phyloP scores from a whole-genome alignment of 2,797 vertebrate species.

The Megalops cyprinoides region DNA sequence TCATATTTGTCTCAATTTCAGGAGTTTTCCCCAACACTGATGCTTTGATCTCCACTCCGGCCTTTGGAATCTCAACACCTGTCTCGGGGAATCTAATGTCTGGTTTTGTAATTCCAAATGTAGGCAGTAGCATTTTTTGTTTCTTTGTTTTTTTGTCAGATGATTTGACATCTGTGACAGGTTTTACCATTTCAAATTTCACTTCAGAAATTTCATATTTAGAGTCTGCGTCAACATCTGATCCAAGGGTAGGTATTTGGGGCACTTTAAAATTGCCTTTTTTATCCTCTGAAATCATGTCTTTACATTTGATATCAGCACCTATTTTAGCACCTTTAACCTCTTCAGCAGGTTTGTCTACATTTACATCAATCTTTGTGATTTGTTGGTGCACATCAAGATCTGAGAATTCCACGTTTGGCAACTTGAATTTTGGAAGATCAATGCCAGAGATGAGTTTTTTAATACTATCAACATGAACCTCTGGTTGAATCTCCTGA shows the following conservation, averaged over 20 bases:
- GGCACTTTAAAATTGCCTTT: constrained; percentile 56
- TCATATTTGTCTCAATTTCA: background rate
- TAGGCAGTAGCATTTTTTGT: constrained; percentile 51
- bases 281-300: constrained; percentile 34
- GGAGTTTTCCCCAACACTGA: background rate
- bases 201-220: background rate
- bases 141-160: constrained; percentile 52
- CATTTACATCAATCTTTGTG: constrained; percentile 34
- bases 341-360: constrained; percentile 27
- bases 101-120: constrained; percentile 62
- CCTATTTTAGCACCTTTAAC: constrained; percentile 7
- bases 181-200: constrained; percentile 7
- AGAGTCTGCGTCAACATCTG: background rate
- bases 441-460: constrained; percentile 31
- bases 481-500: background rate
- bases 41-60: constrained; percentile 31
- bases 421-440: constrained; percentile 37
- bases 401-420: constrained; percentile 27
- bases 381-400: constrained; percentile 17
- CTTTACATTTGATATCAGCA: background rate
- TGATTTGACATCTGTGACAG: constrained; percentile 17
- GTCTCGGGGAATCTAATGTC: constrained; percentile 44
- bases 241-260: constrained; percentile 48
- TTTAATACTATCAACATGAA: constrained; percentile 45
- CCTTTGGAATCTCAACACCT: constrained; percentile 42